phyloP scores from a whole-genome alignment of 2,113 vertebrate genomes.

The Platichthys flesus region DNA sequence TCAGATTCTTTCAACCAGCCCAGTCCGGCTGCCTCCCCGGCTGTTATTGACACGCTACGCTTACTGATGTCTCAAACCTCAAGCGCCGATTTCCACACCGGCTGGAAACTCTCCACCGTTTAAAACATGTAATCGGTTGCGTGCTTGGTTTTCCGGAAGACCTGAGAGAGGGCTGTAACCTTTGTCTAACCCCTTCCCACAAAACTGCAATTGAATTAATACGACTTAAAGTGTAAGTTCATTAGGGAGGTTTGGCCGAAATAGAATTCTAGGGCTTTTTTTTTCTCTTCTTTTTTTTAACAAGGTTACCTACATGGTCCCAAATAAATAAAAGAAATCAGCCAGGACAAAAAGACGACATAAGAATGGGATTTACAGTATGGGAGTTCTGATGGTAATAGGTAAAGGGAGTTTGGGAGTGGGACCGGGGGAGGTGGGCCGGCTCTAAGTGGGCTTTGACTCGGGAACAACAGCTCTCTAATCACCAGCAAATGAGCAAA shows the following conservation, averaged over 20 bases:
- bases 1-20: constrained; percentile 61
- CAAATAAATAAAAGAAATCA: constrained; percentile 4
- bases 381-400: constrained; percentile 19
- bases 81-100: constrained; percentile 60
- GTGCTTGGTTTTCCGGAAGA: constrained; percentile 36
- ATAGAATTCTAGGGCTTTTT: constrained; percentile 24
- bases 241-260: constrained; percentile 15
- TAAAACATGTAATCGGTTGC: constrained; percentile 59
- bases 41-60: constrained; percentile 50
- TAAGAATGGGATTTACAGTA: constrained; percentile 9
- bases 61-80: constrained; percentile 65
- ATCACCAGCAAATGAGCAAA: constrained; percentile 71
- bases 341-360: constrained; percentile 1
- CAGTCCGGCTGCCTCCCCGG: constrained; percentile 25
- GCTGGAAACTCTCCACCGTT: constrained; percentile 43
- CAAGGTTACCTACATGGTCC: constrained; percentile 2
- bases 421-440: not conserved
- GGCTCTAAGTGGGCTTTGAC: constrained; percentile 43
- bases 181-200: constrained; percentile 37
- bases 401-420: constrained; percentile 29
- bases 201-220: constrained; percentile 26
- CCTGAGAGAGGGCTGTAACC: constrained; percentile 33
- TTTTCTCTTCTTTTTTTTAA: not conserved
- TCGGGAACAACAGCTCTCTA: constrained; percentile 58
- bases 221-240: not conserved